phyloP scores from a whole-genome alignment of 2,113 vertebrate genomes.

The Oreocharis arfaki region DNA sequence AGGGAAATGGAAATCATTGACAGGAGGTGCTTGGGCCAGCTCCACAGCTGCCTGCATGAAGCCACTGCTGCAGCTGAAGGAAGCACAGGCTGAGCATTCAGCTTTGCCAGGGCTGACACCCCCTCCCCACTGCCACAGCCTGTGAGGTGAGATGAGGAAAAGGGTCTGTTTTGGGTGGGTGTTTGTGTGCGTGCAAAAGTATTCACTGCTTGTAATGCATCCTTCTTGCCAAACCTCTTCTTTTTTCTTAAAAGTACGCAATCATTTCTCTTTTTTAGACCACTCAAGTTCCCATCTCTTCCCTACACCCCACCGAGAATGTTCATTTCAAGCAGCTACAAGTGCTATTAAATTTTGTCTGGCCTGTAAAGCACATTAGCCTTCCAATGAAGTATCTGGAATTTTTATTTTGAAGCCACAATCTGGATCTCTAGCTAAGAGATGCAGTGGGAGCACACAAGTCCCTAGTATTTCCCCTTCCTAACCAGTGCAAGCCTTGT shows the following conservation, averaged over 20 bases:
- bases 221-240: not conserved
- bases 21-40: not conserved
- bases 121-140: fast-evolving
- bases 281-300: not conserved
- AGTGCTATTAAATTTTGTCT: not conserved
- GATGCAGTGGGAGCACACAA: fast-evolving
- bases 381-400: not conserved
- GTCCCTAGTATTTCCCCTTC: not conserved
- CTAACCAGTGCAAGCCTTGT: not conserved
- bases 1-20: not conserved
- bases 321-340: not conserved
- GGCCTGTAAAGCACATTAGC: not conserved
- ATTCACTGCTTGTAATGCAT: fast-evolving
- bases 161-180: not conserved
- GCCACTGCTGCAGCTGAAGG: not conserved
- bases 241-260: fast-evolving
- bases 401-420: not conserved
- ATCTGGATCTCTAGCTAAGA: not conserved
- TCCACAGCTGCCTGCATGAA: not conserved
- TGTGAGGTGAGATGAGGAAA: not conserved
- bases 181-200: fast-evolving
- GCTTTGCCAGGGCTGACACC: not conserved
- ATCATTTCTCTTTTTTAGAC: not conserved
- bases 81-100: not conserved
- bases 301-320: not conserved